A percentile compares a stretch with the other conserved stretches of the same genome.
phyloP scores from a whole-genome alignment of 1,140 invertebrate genomes.

The Linepithema humile region DNA sequence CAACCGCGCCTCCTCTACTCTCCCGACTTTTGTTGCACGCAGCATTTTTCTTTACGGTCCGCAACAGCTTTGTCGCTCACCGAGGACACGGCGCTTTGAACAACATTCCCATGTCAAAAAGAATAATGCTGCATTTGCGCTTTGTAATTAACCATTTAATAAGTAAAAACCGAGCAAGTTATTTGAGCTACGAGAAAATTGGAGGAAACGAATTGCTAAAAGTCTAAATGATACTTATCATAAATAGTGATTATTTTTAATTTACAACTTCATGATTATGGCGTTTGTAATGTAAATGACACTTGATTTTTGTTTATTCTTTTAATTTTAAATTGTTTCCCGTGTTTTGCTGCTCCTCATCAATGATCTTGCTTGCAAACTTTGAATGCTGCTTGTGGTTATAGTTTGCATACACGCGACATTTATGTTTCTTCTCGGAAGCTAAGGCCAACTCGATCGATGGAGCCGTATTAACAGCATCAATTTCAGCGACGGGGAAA shows the following conservation, averaged over 20 bases:
- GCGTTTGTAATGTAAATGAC: background rate
- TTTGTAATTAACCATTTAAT: slow-evolving; percentile 14
- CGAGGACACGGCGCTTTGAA: background rate
- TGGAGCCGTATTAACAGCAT: background rate
- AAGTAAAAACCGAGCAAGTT: background rate
- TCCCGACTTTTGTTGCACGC: slow-evolving; percentile 62
- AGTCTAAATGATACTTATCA: background rate
- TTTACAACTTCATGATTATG: background rate
- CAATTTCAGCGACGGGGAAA: background rate
- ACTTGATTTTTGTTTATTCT: background rate
- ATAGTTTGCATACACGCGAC: background rate
- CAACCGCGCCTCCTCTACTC: slow-evolving; percentile 65
- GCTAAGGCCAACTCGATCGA: background rate
- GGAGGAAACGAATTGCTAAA: too few species aligned
- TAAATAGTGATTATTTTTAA: background rate
- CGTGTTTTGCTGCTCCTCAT: background rate
- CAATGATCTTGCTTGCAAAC: background rate
- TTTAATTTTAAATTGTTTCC: background rate
- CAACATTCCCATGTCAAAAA: background rate
- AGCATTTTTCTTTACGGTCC: slow-evolving; percentile 27
- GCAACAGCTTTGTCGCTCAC: background rate
- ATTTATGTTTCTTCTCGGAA: background rate
- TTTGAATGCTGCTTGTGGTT: background rate
- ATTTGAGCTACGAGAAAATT: too few species aligned
- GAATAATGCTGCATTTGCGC: background rate